Evolutionary conservation across 2,113 vertebrate genomes (phyloP), one percentile per base, ranked within the genome.

Genomic region (Ophthalmolycus amberensis): DNA sequence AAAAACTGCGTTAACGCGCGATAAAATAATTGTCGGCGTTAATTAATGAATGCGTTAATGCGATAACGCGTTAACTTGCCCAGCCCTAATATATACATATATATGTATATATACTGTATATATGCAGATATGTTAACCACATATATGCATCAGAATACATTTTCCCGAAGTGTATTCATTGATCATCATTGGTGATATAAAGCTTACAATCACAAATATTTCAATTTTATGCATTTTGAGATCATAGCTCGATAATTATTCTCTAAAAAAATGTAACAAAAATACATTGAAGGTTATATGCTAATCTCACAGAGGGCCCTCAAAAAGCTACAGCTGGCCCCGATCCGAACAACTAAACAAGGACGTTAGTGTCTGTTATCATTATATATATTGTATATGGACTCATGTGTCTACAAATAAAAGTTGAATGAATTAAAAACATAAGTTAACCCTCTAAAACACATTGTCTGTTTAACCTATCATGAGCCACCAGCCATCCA

Each of bases 381-480:
- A 59, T 18, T 14, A 32, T 32, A 32, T 32, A 32, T 32, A 32
- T 32, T 32, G 32, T 32, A 32, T 32, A 32, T 32, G 32, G 32
- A 32, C 32, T 32, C 32, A 32, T 32, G 32, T 32, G 32, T 32
- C 32, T 32, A 32, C 3, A 32, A 32, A 32, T 32, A 32, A 32
- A 32, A 32, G 32, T 32, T 32, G 32, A 32, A 32, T 32, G 2
- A 32, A 32, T n/a, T 46, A 34, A n/a, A 60, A 15, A 72, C 1
- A 46, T 0, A 46, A 27, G n/a, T 11, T 46, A 46, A 40, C 14
- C 15, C 40, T n/a, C 11, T 42, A 25, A 73, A 50, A 44, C 3
- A 38, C 15, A 38, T 16, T 75, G 46, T 75, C n/a, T 27, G 92
- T 95, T 95, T 92, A 11, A 60, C 15, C 93, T 94, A 91, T 93